A percentile compares a stretch with the other conserved stretches of the same genome.
Evolutionary conservation across 2,113 vertebrate genomes (phyloP).

Genomic region (Ictalurus furcatus): DNA sequence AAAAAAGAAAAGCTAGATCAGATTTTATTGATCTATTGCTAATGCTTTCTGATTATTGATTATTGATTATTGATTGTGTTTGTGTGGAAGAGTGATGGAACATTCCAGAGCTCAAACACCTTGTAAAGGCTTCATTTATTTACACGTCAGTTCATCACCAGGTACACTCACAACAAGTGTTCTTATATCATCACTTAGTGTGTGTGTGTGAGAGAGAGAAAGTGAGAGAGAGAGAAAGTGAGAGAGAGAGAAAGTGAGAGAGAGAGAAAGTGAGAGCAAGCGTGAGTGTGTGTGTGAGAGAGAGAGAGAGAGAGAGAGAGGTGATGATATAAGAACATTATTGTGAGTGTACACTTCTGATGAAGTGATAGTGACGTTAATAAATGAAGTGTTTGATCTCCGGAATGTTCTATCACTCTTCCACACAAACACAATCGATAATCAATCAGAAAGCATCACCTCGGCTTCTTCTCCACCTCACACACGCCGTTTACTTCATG

Average conservation of each 20-base stretch:
- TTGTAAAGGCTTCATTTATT: neutral
- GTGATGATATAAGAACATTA: no score
- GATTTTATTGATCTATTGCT: no score
- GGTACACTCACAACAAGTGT: neutral
- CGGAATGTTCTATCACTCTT: neutral
- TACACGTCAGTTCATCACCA: neutral
- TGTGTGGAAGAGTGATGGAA: neutral
- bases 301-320: no score
- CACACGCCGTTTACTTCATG: no score
- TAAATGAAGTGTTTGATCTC: neutral
- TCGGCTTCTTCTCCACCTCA: neutral
- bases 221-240: no score
- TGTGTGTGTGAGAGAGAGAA: no score
- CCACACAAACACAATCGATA: constrained; percentile 24
- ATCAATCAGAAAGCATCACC: constrained; percentile 14
- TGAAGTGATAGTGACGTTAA: neutral
- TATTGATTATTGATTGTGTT: constrained; percentile 12
- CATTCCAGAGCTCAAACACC: neutral
- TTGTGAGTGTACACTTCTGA: neutral
- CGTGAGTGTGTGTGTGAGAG: no score
- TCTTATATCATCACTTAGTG: neutral
- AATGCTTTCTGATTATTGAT: no score
- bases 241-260: no score
- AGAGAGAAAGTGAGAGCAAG: no score
- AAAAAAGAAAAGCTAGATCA: neutral